Evolutionary conservation across 2,113 vertebrate genomes (phyloP), one percentile per base, ranked within the genome.

Genomic region (Crotalus tigris): DNA sequence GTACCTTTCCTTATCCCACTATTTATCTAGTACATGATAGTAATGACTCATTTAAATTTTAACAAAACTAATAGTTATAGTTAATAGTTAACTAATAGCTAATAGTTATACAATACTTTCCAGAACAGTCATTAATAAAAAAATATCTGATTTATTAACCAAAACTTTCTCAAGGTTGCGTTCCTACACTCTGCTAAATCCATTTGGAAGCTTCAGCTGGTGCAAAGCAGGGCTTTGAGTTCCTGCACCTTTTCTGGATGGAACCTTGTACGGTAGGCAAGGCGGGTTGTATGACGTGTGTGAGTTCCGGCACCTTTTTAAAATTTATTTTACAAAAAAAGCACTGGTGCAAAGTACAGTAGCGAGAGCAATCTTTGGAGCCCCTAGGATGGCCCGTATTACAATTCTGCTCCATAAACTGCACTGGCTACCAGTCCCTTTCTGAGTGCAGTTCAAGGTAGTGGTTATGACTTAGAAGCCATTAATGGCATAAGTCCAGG

Each of bases 101-200:
- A 51, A 51, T 51, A 51, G 49, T 51, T 51, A 51, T 51, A 51
- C 1, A 51, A 8, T 51, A 96, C 92, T 96, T 95, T 91, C 53
- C 49, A 46, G 89, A 96, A 92, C 90, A 93, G 75, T 0, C 0
- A 95, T 96, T 95, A 95, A 95, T 97, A 96, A 94, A 94, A 96
- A 96, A 97, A 96, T 94, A 96, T 94, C 88, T 93, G 94, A 96
- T 95, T 95, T 95, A 96, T 96, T 94, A 96, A 90, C 90, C 87
- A 95, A 95, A 94, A 64, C 49, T 90, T 94, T 94, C 95, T 46
- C 88, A 95, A 93, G n/a, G 64, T 92, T 94, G 17, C 29, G 23
- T 7, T 49, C 88, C 54, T 61, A 33, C 24, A 26, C 13, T 29
- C n/a, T 91, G 39, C 61, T 21, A n/a, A 69, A 69, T 69, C 29